Conservation (phyloP, 2,113 vertebrate species). For the Furnarius figulus region DNA sequence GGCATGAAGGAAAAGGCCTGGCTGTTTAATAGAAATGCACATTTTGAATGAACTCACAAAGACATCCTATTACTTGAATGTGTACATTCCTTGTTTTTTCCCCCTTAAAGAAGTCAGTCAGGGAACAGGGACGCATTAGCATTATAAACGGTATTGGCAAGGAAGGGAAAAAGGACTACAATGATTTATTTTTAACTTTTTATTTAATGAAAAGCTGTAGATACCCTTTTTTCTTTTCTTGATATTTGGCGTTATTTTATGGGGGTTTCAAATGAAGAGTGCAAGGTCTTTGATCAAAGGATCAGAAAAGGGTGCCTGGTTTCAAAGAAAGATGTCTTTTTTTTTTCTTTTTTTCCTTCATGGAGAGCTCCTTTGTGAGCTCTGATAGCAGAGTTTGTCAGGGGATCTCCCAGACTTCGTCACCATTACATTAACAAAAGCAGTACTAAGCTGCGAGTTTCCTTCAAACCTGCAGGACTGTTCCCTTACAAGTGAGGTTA, state of each 20-base stretch:
- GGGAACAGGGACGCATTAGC: constrained; percentile 25
- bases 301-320: background rate
- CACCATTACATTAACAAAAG: background rate
- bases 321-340: background rate
- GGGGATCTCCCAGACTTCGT: background rate
- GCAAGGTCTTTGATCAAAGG: background rate
- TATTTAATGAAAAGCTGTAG: background rate
- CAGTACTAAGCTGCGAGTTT: background rate
- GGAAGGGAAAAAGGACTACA: background rate
- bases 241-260: background rate
- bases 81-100: constrained; percentile 7
- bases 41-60: constrained; percentile 4
- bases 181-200: background rate
- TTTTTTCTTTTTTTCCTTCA: background rate
- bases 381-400: background rate
- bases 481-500: background rate
- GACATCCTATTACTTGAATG: background rate
- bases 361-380: background rate
- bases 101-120: background rate
- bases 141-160: constrained; percentile 10
- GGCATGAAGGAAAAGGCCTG: background rate
- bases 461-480: background rate
- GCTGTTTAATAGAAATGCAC: background rate
- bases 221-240: background rate
- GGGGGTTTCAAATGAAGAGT: background rate